phyloP scores from a whole-genome alignment of 2,113 vertebrate species.

The Pterophyllum scalare region DNA sequence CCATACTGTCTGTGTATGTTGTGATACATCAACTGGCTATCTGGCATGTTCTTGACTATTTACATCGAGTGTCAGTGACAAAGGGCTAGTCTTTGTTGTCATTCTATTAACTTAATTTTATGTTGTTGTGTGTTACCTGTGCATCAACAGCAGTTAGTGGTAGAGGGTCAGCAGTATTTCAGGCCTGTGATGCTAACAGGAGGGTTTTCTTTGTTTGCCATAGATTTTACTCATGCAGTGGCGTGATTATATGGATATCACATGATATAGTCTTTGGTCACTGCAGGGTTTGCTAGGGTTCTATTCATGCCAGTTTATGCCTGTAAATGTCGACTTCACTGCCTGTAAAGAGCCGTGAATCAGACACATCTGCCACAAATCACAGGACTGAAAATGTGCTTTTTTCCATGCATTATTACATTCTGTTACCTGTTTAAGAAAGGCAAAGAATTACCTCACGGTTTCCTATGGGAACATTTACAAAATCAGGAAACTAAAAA shows the following conservation, averaged over 20 bases:
- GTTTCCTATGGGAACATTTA: not conserved
- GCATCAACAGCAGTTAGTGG: not conserved
- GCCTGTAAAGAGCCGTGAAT: not conserved
- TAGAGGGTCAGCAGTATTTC: not conserved
- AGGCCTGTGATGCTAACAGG: not conserved
- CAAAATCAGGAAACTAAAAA: not conserved
- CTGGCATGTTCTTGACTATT: not conserved
- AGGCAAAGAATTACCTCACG: rapidly evolving
- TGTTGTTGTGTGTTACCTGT: not conserved
- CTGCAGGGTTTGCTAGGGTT: rapidly evolving
- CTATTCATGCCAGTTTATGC: not conserved
- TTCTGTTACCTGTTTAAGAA: not conserved
- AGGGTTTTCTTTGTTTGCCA: not conserved
- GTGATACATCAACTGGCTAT: not conserved
- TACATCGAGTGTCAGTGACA: rapidly evolving
- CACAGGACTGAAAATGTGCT: not conserved
- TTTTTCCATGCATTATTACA: rapidly evolving
- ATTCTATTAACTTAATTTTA: not conserved
- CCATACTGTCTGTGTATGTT: not conserved
- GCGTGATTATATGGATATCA: not conserved
- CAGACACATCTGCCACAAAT: not conserved
- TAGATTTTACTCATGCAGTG: not conserved
- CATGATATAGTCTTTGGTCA: not conserved
- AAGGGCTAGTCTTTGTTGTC: not conserved
- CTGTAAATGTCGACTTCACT: rapidly evolving